phyloP scores from a whole-genome alignment of 2,797 vertebrate species.

The Bradypodion pumilum region DNA sequence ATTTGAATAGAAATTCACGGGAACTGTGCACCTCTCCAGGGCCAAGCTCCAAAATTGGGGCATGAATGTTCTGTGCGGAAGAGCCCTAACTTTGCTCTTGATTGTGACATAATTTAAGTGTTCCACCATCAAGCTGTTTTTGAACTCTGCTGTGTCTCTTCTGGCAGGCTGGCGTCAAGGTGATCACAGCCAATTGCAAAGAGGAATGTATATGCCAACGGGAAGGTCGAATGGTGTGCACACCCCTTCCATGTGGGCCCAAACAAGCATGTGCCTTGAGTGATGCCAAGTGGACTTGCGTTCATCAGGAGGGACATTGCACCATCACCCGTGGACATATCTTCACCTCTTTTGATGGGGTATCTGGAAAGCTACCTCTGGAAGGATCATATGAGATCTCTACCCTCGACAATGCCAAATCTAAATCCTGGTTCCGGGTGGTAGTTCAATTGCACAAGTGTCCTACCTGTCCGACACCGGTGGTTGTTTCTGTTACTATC shows the following conservation, averaged over 20 bases:
- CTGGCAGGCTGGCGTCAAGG: slow-evolving; percentile 10
- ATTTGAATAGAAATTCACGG: no score
- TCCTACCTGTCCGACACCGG: slow-evolving; percentile 8
- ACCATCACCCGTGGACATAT: slow-evolving; percentile 34
- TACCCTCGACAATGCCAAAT: slow-evolving; percentile 55
- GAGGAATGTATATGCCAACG: slow-evolving; percentile 70
- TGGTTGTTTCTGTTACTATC: slow-evolving; percentile 43
- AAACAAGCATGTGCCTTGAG: slow-evolving; percentile 62
- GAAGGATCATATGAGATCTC: slow-evolving; percentile 73
- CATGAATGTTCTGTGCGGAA: no score
- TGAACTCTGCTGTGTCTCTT: not conserved
- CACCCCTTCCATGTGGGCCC: slow-evolving; percentile 59
- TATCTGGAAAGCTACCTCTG: slow-evolving; percentile 52
- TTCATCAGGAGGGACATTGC: slow-evolving; percentile 46
- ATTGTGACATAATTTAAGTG: no score
- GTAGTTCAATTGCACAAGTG: slow-evolving; percentile 72
- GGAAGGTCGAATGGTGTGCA: slow-evolving; percentile 68
- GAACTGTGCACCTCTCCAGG: no score
- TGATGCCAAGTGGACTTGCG: slow-evolving; percentile 65
- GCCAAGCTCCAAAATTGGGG: no score
- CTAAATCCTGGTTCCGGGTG: slow-evolving; percentile 74
- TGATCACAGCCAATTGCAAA: slow-evolving; percentile 55
- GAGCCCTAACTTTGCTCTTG: no score
- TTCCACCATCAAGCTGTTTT: no score
- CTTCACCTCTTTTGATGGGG: slow-evolving; percentile 74